Conservation (phyloP, 2,888 invertebrate genomes). For the Pachydiplax longipennis region DNA sequence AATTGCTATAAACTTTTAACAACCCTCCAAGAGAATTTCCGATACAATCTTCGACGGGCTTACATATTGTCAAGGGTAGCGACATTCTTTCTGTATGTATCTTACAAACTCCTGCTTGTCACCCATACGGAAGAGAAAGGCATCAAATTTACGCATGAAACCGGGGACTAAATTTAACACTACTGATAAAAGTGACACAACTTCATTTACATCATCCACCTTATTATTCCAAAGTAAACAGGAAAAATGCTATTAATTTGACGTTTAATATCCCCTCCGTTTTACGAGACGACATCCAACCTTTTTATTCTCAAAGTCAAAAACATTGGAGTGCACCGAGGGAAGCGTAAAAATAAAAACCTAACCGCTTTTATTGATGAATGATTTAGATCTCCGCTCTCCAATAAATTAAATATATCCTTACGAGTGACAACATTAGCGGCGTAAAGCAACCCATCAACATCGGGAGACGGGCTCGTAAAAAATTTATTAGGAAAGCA, state of each 20-base stretch:
- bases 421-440: neutral
- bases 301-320: neutral
- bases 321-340: neutral
- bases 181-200: neutral
- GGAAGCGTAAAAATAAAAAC: neutral
- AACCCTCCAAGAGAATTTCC: too few species aligned
- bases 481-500: slow-evolving; percentile 1
- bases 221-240: neutral
- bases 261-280: neutral
- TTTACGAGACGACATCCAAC: neutral
- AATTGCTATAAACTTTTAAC: too few species aligned
- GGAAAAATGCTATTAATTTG: neutral
- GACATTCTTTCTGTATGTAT: too few species aligned
- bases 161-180: too few species aligned
- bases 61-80: too few species aligned
- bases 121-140: too few species aligned
- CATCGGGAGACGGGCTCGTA: neutral
- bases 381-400: neutral
- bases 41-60: too few species aligned
- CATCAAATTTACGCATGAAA: too few species aligned
- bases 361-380: neutral
- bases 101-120: too few species aligned
- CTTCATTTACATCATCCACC: neutral
- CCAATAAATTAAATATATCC: neutral
- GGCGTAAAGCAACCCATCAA: neutral